Evolutionary conservation across 2,797 vertebrate genomes (phyloP).

Genomic region (Xenops minutus): DNA sequence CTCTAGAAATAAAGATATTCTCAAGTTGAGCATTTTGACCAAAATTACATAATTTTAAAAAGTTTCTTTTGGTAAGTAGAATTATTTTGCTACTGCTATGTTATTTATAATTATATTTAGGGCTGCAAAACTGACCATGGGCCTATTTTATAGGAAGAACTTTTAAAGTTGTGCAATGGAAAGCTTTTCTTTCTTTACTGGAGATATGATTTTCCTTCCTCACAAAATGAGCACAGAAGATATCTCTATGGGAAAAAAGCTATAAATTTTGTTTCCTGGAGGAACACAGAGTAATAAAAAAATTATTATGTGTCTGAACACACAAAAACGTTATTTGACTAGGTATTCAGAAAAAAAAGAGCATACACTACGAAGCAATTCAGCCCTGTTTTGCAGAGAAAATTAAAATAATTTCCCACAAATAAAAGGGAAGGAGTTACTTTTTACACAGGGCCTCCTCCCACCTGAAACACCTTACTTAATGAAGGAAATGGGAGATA

Average conservation of each 20-base stretch:
- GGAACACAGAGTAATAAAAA: neutral
- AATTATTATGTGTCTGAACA: neutral
- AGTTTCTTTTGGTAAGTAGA: neutral
- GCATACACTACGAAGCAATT: neutral
- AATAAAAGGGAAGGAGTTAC: neutral
- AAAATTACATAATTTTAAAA: neutral
- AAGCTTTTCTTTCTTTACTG: neutral
- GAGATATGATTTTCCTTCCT: neutral
- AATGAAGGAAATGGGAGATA: neutral
- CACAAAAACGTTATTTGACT: neutral
- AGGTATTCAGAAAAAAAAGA: neutral
- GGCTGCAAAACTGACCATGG: neutral
- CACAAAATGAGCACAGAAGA: neutral
- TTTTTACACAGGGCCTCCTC: neutral
- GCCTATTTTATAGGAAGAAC: neutral
- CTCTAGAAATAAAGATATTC: neutral
- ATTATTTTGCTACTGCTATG: neutral
- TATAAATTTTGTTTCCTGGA: neutral
- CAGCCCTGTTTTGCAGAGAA: neutral
- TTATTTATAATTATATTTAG: neutral
- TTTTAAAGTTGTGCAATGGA: neutral
- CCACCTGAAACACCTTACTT: neutral
- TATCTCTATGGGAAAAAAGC: fast-evolving
- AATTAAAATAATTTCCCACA: neutral
- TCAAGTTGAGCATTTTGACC: neutral